Base-by-base conservation (phyloP, 2,888 invertebrate species). In the Cetonia aurata region DNA sequence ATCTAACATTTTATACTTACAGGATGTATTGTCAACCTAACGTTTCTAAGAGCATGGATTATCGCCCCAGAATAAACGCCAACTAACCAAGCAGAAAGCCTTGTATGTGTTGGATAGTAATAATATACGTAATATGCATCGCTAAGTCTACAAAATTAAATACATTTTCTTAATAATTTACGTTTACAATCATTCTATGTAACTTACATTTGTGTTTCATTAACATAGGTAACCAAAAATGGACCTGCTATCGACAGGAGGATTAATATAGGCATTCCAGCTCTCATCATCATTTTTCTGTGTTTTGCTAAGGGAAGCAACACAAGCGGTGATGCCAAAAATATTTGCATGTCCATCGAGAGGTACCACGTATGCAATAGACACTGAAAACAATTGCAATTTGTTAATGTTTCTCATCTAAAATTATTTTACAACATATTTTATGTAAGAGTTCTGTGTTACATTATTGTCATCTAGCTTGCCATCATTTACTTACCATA, bases 311-410 rank as follows among this genome's bases (percentile, higher is more conserved):
- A 67, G 1, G 81, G 82, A 67, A 83, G 78, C 13, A 83, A 69
- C 10, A 83, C 59, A 9, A 83, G 15, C 1, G 83, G 83, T 6
- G 83, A 77, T 37, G 82, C 33, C 3, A 82, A 41, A 71, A 81
- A 83, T 71, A 83, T 76, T 72, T 84, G 84, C 77, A 82, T 81
- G 72, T 84, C 84, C 1, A 80, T 82, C 41, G 82, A 80, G 62
- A 84, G 71, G 71, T 83, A 84, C 83, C 83, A 84, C 0, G 82
- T 79, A 57, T 80, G 82, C 3, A 74, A 57, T 12, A 83, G 56
- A 65, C 84, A 84, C 83, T 84, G 69, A 71, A 79, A 77, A 69
- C 25, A 66, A 67, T 52, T 25, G 37, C 37, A 37, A 6, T 37
- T 37, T 37, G 2, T 37, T 37, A 3, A 37, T 37, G 37, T 37